Evolutionary conservation across 2,888 invertebrate genomes (phyloP).

Genomic region (Agrotis ipsilon): DNA sequence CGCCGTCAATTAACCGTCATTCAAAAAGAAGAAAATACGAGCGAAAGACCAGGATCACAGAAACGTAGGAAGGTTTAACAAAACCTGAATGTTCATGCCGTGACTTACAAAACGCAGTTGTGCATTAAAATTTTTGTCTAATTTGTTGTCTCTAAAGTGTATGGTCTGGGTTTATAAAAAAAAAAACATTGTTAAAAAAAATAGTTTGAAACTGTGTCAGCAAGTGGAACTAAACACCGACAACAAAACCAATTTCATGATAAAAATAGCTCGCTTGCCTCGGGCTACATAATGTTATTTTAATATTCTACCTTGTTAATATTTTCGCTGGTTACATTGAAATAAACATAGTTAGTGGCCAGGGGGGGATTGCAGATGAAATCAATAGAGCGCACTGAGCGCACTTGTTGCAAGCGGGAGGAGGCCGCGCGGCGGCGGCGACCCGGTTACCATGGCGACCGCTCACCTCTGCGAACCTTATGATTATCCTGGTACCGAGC

Average conservation of each 20-base stretch:
- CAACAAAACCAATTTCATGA: background rate
- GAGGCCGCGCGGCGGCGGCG: constrained; percentile 56
- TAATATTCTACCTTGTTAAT: constrained; percentile 32
- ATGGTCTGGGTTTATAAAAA: no score
- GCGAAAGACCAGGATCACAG: constrained; percentile 11
- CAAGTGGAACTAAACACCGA: background rate
- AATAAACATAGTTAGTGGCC: constrained; percentile 39
- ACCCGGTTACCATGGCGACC: constrained; percentile 72
- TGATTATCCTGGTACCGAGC: constrained; percentile 54
- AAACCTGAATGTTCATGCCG: background rate
- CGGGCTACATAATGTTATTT: constrained; percentile 20
- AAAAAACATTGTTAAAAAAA: background rate
- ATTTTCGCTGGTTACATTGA: constrained; percentile 37
- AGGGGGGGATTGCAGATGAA: constrained; percentile 66
- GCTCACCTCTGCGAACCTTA: constrained; percentile 51
- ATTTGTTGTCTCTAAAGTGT: background rate
- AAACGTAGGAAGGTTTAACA: background rate
- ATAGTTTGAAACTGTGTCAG: background rate
- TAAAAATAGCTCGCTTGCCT: background rate
- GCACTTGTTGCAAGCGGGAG: constrained; percentile 72
- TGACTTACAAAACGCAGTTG: background rate
- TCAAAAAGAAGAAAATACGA: background rate
- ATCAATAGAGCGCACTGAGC: constrained; percentile 73
- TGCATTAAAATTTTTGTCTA: no score
- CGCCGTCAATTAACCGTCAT: no score